These are phyloP conservation scores for Varanus salvator DNA, from an alignment of 2,113 vertebrate genomes.

Conservation along the genomic window DNA sequence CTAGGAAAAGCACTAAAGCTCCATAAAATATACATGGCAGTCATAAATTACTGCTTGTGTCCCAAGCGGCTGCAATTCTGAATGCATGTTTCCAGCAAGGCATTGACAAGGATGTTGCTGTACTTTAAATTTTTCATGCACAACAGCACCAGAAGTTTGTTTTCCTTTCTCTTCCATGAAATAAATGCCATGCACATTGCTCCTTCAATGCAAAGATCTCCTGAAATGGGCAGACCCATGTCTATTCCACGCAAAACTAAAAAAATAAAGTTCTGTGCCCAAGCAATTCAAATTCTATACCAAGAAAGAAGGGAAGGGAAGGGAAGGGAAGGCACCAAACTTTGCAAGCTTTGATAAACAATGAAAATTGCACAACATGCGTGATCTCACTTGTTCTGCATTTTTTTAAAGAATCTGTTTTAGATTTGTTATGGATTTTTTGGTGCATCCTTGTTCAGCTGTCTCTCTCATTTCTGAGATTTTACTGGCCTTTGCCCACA, in stretches of 20 bases:
- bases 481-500: neutral
- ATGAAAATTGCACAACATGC: neutral
- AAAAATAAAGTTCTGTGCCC: neutral
- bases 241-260: neutral
- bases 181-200: neutral
- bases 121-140: neutral
- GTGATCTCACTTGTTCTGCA: no score
- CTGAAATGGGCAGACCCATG: neutral
- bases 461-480: neutral
- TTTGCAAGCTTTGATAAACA: neutral
- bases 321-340: neutral
- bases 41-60: slow-evolving; percentile 46
- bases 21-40: slow-evolving; percentile 52
- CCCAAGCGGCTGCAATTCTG: neutral
- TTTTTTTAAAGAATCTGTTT: neutral
- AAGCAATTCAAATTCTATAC: neutral
- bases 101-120: accelerated
- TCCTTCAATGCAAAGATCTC: neutral
- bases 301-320: no score
- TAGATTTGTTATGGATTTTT: neutral
- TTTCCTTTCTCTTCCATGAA: neutral
- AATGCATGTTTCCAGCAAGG: neutral
- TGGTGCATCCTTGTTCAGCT: neutral
- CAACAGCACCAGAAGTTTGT: neutral
- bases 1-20: slow-evolving; percentile 13